Evolutionary conservation across 2,113 vertebrate species (phyloP), one percentile per base, ranked within the genome.

Genomic region (Turnix velox): DNA sequence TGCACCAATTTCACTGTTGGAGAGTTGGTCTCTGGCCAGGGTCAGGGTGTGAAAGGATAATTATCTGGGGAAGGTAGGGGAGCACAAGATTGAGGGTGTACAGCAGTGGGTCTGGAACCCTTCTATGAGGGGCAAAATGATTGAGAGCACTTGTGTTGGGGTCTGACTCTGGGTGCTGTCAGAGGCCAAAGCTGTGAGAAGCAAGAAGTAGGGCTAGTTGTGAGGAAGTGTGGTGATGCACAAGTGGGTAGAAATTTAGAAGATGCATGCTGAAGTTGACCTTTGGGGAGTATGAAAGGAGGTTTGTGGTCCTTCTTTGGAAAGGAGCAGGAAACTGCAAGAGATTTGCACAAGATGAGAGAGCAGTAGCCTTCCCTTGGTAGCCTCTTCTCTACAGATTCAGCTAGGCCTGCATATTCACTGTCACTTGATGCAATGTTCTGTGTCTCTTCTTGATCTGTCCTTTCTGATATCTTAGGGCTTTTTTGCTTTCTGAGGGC

Each of bases 81-180:
- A 31, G 5, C 1, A 1, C 2, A 9, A 76, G 28, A 24, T 14
- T 24, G 52, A 14, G 19, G 18, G 37, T 40, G 5, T 65, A 65
- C 0, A 0, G 31, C 45, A 23, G 31, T 45, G 42, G 43, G 22
- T 11, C 37, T 76, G 49, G 27, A 54, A 52, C 33, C 19, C 23
- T 59, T 78, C 16, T 8, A 23, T 0, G 4, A 20, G 1, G 4
- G 24, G 37, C 15, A 48, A 24, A 4, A 12, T 2, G 15, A 48
- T 3, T 68, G 43, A 79, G n/a, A 87, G 4, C 6, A 39, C 23
- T 35, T 46, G n/a, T 46, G 39, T 0, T 65, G 43, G 8, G 4
- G 3, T 75, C 35, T 51, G 24, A 7, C 27, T 75, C 27, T 55
- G 31, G 65, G 46, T 35, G 25, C 58, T 77, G 33, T 35, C 52